Evolutionary conservation across 2,888 invertebrate species (phyloP), one percentile per base, ranked within the genome.

Genomic region (Ctena decussata): DNA sequence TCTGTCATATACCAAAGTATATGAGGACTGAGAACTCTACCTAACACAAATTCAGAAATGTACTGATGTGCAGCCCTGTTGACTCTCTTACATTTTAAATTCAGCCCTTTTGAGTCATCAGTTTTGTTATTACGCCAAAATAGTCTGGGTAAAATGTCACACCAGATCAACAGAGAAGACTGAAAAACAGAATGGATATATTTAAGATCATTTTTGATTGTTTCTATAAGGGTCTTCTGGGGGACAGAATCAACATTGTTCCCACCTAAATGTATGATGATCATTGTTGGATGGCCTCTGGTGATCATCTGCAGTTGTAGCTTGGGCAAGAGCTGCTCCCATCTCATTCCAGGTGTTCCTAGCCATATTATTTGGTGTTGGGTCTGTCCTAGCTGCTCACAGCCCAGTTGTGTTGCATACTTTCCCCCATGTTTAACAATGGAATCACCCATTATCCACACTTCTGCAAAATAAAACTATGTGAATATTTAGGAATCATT

Each of bases 101-200:
- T 41, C 3, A 72, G 27, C 15, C 8, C 30, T 41, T 72, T 72
- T 72, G 41, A 35, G 37, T 37, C 44, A 5, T 24, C 72, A 15
- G 5, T 35, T 39, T 44, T 27, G 30, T 39, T 37, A 39, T 41
- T n/a, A 18, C 72, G 6, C 41, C 72, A 72, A 41, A 21, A 37
- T 3, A 41, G 37, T n/a, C 72, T 37, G 21, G 72, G 72, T n/a
- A n/a, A 72, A 44, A 72, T 41, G 27, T 72, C 72, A 5, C 39
- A 72, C 72, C 72, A 72, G 11, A 39, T 39, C 21, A 72, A n/a
- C n/a, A 72, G 15, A 24, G 72, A 24, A n/a, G n/a, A n/a, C n/a
- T n/a, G n/a, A n/a, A n/a, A n/a, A n/a, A n/a, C n/a, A n/a, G 37
- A 72, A 32, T 18, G 11, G 18, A 72, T 15, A 24, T 39, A 39